A percentile compares a stretch with the other conserved stretches of the same genome.
Conservation (phyloP, 2,113 vertebrate genomes). For the Toxostoma redivivum region DNA sequence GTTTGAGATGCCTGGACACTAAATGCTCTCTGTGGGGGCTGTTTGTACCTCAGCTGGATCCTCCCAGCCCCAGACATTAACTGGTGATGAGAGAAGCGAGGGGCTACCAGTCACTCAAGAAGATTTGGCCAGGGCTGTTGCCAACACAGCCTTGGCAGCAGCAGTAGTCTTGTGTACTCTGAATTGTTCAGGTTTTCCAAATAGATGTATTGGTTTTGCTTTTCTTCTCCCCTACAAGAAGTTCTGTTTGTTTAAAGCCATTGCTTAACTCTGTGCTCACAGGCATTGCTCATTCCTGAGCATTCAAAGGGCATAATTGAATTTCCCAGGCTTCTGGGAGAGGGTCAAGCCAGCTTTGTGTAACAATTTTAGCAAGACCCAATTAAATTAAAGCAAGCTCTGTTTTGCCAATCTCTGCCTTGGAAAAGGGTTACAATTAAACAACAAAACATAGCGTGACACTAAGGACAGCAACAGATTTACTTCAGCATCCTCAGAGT, state of each 20-base stretch:
- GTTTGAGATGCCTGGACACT: neutral
- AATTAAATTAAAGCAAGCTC: constrained; percentile 42
- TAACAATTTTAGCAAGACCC: constrained; percentile 10
- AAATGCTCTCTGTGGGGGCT: neutral
- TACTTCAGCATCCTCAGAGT: constrained; percentile 3
- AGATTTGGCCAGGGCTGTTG: constrained; percentile 8
- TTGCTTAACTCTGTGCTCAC: constrained; percentile 43
- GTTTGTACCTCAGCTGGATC: neutral
- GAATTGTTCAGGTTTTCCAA: constrained; percentile 46
- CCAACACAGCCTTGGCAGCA: constrained; percentile 38
- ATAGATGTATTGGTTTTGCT: constrained; percentile 19
- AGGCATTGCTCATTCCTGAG: constrained; percentile 24
- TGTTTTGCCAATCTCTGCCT: neutral
- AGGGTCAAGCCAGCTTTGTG: constrained; percentile 36
- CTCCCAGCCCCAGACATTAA: neutral
- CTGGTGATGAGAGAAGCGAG: neutral
- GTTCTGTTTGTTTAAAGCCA: constrained; percentile 44
- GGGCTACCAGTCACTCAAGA: constrained; percentile 14
- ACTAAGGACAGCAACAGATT: neutral
- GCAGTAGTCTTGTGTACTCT: neutral
- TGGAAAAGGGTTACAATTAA: constrained; percentile 32
- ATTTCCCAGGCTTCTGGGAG: constrained; percentile 58
- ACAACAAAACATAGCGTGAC: constrained; percentile 15
- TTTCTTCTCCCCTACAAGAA: constrained; percentile 1
- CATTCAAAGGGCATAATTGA: neutral